Evolutionary conservation across 64 coral and sea anemone genomes (phyloP).

Genomic region (Montipora efflorescens): DNA sequence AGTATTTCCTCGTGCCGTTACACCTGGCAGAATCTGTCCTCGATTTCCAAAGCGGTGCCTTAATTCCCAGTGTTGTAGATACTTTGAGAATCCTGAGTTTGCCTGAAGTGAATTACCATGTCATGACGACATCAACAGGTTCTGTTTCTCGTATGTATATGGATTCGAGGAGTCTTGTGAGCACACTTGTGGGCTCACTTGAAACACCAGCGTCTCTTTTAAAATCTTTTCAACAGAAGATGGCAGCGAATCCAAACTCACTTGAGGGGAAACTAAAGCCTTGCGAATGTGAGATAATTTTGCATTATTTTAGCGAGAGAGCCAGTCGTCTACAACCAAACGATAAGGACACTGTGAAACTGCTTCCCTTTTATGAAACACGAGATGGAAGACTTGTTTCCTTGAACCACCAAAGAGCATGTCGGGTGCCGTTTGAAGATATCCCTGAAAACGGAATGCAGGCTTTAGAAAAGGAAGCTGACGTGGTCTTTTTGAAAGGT

Average conservation of each 20-base stretch:
- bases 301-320: constrained; percentile 24
- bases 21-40: constrained; percentile 24
- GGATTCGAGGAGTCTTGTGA: not conserved
- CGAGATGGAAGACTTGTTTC: not conserved
- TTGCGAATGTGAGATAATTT: not conserved
- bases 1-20: constrained; percentile 20
- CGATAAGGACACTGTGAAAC: not conserved
- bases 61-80: not conserved
- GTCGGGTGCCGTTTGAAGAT: not conserved
- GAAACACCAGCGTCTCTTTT: constrained; percentile 14
- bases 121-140: not conserved
- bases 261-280: not conserved
- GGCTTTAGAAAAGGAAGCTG: not conserved
- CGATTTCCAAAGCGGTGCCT: constrained; percentile 16
- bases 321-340: not conserved
- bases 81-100: not conserved
- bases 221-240: not conserved
- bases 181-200: constrained; percentile 39
- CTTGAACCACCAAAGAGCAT: not conserved
- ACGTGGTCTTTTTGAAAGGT: constrained; percentile 30
- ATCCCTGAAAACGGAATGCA: constrained; percentile 24
- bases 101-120: constrained; percentile 34
- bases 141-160: not conserved
- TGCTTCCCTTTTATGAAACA: constrained; percentile 39
- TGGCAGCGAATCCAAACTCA: not conserved